Conservation (phyloP, 2,888 invertebrate genomes). For the Troides aeacus region DNA sequence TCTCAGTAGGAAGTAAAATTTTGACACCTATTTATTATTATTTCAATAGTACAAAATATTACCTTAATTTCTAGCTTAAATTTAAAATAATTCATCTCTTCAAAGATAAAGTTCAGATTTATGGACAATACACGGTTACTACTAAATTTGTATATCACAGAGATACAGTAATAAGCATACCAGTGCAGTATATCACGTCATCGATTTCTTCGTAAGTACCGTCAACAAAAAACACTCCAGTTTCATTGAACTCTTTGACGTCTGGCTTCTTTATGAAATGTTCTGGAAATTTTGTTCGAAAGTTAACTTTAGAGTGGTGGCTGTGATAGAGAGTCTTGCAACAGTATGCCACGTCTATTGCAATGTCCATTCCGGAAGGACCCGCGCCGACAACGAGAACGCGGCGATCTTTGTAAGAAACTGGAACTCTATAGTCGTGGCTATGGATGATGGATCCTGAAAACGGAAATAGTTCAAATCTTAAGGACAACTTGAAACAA, state of each 20-base stretch:
- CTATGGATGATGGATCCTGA: slow-evolving; percentile 84
- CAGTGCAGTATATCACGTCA: slow-evolving; percentile 86
- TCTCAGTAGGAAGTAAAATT: too few species aligned
- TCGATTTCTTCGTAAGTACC: slow-evolving; percentile 81
- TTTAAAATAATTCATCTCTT: too few species aligned
- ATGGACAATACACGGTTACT: too few species aligned
- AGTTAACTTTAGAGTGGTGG: slow-evolving; percentile 67
- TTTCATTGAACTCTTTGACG: slow-evolving; percentile 70
- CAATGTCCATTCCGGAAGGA: slow-evolving; percentile 87
- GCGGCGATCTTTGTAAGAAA: slow-evolving; percentile 75
- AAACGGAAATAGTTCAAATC: slow-evolving; percentile 23
- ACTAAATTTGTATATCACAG: neutral
- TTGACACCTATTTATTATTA: too few species aligned
- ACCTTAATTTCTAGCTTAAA: too few species aligned
- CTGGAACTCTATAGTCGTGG: slow-evolving; percentile 85
- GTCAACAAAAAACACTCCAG: slow-evolving; percentile 80
- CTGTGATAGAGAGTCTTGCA: slow-evolving; percentile 73
- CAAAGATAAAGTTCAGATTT: too few species aligned
- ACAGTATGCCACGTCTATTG: slow-evolving; percentile 78
- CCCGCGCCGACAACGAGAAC: slow-evolving; percentile 86
- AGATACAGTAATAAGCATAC: slow-evolving; percentile 48
- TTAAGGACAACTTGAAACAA: too few species aligned
- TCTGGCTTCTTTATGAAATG: slow-evolving; percentile 77
- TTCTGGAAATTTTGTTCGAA: slow-evolving; percentile 64
- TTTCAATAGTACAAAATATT: too few species aligned